These are phyloP conservation scores for Australoheros facetus DNA, from an alignment of 2,797 vertebrate species.

Conservation along the genomic window DNA sequence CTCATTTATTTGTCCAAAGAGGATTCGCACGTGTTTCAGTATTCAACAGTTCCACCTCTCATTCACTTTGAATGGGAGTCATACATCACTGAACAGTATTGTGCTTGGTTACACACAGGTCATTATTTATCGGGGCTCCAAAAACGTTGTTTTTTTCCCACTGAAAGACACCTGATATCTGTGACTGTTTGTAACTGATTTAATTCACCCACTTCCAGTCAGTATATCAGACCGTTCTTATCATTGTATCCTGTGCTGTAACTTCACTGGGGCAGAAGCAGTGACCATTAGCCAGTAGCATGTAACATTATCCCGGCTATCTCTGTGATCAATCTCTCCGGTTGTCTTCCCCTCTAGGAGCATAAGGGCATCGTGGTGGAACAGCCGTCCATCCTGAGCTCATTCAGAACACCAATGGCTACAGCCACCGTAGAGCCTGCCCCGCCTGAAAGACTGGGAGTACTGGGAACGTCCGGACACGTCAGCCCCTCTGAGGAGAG, in stretches of 20 bases:
- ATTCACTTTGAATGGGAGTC: background rate
- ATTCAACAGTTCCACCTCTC: no score
- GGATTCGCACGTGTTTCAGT: no score
- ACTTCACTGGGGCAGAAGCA: background rate
- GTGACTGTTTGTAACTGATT: background rate
- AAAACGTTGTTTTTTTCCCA: background rate
- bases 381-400: constrained; percentile 88
- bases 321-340: constrained; percentile 35
- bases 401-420: constrained; percentile 80
- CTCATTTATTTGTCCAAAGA: no score
- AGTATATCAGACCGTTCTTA: background rate
- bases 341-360: constrained; percentile 82
- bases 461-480: constrained; percentile 78
- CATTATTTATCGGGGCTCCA: background rate
- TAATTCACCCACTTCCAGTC: background rate
- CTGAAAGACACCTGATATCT: background rate
- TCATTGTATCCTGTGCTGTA: background rate
- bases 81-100: background rate
- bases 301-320: constrained; percentile 4
- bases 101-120: background rate
- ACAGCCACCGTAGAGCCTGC: constrained; percentile 78
- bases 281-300: background rate
- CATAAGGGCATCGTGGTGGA: constrained; percentile 91
- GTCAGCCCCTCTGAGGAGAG: constrained; percentile 88
- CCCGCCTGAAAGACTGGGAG: constrained; percentile 75